Base-by-base conservation (phyloP, 2,888 invertebrate species). In the Volucella inflata region DNA sequence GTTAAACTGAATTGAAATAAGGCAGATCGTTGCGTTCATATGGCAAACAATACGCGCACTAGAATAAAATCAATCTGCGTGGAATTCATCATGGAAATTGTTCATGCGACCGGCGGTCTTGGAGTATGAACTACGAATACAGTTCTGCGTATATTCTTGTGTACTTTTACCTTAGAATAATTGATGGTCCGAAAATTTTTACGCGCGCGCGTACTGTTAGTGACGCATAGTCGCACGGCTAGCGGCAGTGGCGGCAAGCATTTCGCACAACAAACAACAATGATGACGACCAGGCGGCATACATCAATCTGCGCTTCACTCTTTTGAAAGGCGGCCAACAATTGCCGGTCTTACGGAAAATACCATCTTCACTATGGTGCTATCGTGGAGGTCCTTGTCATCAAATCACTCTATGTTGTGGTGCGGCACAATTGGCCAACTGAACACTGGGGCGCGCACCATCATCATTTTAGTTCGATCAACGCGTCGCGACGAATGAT, bases 341-440 rank as follows among this genome's bases (percentile, higher is more conserved):
- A 60, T 53, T 48, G 64, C 46, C 30, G 64, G 50, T 51, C 77
- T 21, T 42, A 67, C 59, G 53, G 53, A 42, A 53, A 77, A 76
- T 67, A 65, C 72, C 50, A 68, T 62, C 67, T 71, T 57, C 71
- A 68, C 87, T 79, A 80, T 87, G 87, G 75, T 67, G 88, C 87
- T 79, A 80, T 87, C 88, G 77, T 67, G 88, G 87, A 87, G 88
- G 88, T 88, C 88, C 87, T 81, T 87, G 87, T 88, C 88, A 87
- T 88, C 83, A 87, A 84, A 87, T 87, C 88, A 88, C 88, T 88
- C 87, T 81, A 64, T 80, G 74, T 57, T 50, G 44, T 84, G 80
- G 75, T 84, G 84, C 84, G 62, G 74, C 77, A 77, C 79, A 79
- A 74, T 80, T 80, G 75, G 64, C 70, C 74, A 75, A 80, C 67